Percentiles rank a stretch among this genome's conserved stretches.
Conservation (phyloP, 2,888 invertebrate species). For the Cerastis leucographa region DNA sequence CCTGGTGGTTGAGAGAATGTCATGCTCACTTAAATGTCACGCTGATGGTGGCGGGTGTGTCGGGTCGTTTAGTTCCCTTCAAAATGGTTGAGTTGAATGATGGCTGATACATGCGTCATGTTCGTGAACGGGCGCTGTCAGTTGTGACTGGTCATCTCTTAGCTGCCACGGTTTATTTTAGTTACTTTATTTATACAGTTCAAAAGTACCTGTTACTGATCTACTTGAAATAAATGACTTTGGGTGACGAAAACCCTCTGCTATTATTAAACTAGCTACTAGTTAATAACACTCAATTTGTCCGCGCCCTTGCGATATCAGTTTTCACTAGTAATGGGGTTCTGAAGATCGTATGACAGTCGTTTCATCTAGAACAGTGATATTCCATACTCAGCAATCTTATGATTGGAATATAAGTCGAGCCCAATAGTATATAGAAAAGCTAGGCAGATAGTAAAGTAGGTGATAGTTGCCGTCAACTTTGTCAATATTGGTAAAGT, state of each 20-base stretch:
- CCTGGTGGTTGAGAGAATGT: too few species aligned
- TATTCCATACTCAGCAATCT: not conserved
- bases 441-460: not conserved
- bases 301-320: not conserved
- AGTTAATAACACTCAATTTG: not conserved
- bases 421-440: not conserved
- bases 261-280: not conserved
- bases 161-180: too few species aligned
- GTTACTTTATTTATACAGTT: too few species aligned
- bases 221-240: too few species aligned
- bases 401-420: not conserved
- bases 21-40: too few species aligned
- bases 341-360: slow-evolving; percentile 9
- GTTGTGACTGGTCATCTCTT: too few species aligned
- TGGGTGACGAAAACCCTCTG: not conserved
- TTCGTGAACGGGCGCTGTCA: too few species aligned
- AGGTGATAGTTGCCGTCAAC: not conserved
- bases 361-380: not conserved
- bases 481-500: slow-evolving; percentile 8
- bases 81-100: too few species aligned
- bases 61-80: too few species aligned
- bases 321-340: slow-evolving; percentile 12
- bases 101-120: too few species aligned
- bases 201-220: too few species aligned
- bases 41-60: too few species aligned